Base-by-base conservation (phyloP, 2,797 vertebrate species). In the Myiotriccus ornatus region DNA sequence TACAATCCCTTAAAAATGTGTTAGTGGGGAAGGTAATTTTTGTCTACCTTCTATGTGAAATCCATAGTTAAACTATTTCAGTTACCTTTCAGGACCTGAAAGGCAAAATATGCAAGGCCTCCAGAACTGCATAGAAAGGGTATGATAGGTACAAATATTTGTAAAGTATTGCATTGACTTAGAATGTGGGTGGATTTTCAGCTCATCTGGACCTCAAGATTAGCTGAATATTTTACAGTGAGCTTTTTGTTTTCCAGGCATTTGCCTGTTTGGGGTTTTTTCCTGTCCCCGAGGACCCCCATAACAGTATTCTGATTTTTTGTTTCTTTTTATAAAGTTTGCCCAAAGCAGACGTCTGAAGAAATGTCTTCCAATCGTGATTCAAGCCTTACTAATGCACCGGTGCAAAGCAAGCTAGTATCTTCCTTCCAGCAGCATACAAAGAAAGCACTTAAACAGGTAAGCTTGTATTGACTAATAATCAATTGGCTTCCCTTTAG, bases 381-480 rank as follows among this genome's bases (percentile, higher is more conserved):
- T 93, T 97, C 97, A 7, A 98, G 97, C 97, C 97, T 98, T 97
- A 97, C 96, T 67, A 98, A 97, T 90, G 88, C 98, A 85, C 93
- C 98, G 4, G 97, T 98, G 94, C 98, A 98, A 93, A 98, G 97
- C 98, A 98, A 98, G 95, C 95, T 98, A 90, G 98, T 98, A 94
- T 98, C 98, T 98, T 98, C 98, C 97, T 98, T 98, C 90, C 98
- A 98, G 96, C 98, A 98, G 76, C 98, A 98, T 96, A 98, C 98
- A 96, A 98, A 98, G 98, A 98, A 98, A 97, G 98, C 98, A 90
- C 98, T 98, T 92, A 98, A 98, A 93, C 98, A 98, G 98, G 98
- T 98, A 98, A 97, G 98, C 57, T 78, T 52, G 23, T 64, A 78
- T 83, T 91, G 53, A 73, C 79, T 85, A 34, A 23, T 28, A 19